Evolutionary conservation across 2,113 vertebrate genomes (phyloP).

Genomic region (Vulpes lagopus): DNA sequence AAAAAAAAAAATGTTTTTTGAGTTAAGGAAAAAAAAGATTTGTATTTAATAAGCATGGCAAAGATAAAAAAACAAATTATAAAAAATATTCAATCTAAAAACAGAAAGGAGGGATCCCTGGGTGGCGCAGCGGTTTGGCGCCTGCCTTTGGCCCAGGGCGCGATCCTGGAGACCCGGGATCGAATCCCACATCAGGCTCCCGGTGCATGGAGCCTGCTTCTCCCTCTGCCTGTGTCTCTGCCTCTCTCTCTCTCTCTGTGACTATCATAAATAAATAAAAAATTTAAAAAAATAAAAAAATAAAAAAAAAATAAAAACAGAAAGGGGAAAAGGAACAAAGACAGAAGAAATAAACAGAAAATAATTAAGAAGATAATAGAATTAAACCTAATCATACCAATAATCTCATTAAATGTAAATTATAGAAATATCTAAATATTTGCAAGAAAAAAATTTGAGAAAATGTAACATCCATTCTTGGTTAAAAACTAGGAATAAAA

Average conservation of each 20-base stretch:
- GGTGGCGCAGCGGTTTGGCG: too few species aligned
- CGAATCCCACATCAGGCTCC: too few species aligned
- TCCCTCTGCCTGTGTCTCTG: too few species aligned
- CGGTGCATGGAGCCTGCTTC: too few species aligned
- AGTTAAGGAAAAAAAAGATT: not conserved
- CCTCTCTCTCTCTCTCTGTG: too few species aligned
- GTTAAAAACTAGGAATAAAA: not conserved
- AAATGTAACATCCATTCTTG: not conserved
- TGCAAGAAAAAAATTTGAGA: not conserved
- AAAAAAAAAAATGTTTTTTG: too few species aligned
- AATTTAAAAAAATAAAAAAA: too few species aligned
- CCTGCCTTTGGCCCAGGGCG: too few species aligned
- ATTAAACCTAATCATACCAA: not conserved
- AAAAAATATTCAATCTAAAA: not conserved
- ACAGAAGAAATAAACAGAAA: constrained; percentile 1
- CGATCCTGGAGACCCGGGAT: too few species aligned
- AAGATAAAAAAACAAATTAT: not conserved
- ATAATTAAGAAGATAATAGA: not conserved
- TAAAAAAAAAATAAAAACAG: too few species aligned
- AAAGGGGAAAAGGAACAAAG: not conserved
- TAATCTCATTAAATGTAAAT: not conserved
- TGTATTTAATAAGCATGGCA: not conserved
- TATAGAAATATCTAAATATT: not conserved
- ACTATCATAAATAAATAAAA: too few species aligned
- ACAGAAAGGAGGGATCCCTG: too few species aligned